A percentile compares a stretch with the other conserved stretches of the same genome.
Evolutionary conservation across 2,113 vertebrate genomes (phyloP).

Genomic region (Alethe castanea): DNA sequence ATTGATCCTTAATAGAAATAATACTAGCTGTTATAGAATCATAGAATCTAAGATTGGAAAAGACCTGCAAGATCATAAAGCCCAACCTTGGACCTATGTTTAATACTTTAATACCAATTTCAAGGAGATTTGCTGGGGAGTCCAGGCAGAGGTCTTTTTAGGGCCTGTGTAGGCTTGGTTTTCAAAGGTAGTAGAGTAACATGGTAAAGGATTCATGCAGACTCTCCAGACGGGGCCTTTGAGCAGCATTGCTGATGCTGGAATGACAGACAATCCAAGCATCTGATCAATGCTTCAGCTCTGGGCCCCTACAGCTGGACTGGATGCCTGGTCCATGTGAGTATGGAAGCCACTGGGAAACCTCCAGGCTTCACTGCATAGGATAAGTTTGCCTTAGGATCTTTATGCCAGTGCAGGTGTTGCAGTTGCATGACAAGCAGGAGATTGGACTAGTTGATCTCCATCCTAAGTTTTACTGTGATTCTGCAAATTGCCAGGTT

Average conservation of each 20-base stretch:
- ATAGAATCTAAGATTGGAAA: background rate
- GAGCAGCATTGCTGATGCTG: background rate
- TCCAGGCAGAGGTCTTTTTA: background rate
- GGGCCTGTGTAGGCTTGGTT: background rate
- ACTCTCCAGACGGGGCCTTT: background rate
- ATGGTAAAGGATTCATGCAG: background rate
- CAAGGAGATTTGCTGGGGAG: background rate
- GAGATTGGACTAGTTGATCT: background rate
- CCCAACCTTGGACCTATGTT: background rate
- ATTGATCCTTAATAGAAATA: background rate
- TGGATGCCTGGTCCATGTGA: background rate
- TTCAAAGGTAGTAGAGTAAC: background rate
- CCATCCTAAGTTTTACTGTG: background rate
- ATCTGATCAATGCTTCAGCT: rapidly evolving
- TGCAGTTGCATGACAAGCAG: background rate
- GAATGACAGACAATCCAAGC: background rate
- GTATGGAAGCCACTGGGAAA: background rate
- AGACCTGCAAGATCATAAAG: background rate
- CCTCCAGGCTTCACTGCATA: background rate
- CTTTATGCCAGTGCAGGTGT: background rate
- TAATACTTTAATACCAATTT: background rate
- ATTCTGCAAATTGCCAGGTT: background rate
- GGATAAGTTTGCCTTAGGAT: background rate
- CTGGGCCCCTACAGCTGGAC: background rate
- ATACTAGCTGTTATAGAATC: rapidly evolving